Conservation (phyloP, 2,113 vertebrate species). For the Caranx ignobilis region DNA sequence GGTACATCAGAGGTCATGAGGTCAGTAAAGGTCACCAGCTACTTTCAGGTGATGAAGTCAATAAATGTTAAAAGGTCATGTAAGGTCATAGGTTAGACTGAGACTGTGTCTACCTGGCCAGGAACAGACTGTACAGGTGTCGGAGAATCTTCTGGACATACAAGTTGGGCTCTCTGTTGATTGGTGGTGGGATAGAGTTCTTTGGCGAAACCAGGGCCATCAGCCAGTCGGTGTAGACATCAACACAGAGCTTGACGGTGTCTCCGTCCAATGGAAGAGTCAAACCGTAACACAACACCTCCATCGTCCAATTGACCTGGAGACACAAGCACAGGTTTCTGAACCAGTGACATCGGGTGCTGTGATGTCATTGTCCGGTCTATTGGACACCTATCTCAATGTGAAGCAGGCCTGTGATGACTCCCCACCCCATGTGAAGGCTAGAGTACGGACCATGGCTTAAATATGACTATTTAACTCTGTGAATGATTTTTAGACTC, state of each 20-base stretch:
- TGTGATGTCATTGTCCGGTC: too few relatives aligned
- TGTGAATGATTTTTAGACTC: slow-evolving; percentile 12
- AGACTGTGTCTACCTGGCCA: slow-evolving; percentile 86
- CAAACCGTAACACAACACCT: slow-evolving; percentile 93
- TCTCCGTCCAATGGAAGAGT: slow-evolving; percentile 93
- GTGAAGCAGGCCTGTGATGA: too few relatives aligned
- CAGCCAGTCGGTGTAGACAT: slow-evolving; percentile 96
- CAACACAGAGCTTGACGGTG: slow-evolving; percentile 93
- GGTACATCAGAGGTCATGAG: too few relatives aligned
- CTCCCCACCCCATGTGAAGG: too few relatives aligned
- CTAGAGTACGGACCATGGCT: too few relatives aligned
- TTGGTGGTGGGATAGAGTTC: slow-evolving; percentile 91
- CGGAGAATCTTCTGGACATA: slow-evolving; percentile 94
- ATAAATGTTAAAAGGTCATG: not conserved
- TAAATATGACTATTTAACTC: too few relatives aligned
- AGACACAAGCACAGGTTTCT: slow-evolving; percentile 8
- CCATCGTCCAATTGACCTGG: slow-evolving; percentile 98
- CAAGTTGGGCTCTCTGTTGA: slow-evolving; percentile 92
- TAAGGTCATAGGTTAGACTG: not conserved
- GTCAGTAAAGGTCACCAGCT: not conserved
- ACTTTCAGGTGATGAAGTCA: too few relatives aligned
- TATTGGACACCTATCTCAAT: too few relatives aligned
- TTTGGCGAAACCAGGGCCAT: slow-evolving; percentile 91
- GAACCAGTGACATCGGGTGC: not conserved
- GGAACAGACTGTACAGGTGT: slow-evolving; percentile 93